phyloP scores from a whole-genome alignment of 2,113 vertebrate genomes.

The Solenodon paradoxus region DNA sequence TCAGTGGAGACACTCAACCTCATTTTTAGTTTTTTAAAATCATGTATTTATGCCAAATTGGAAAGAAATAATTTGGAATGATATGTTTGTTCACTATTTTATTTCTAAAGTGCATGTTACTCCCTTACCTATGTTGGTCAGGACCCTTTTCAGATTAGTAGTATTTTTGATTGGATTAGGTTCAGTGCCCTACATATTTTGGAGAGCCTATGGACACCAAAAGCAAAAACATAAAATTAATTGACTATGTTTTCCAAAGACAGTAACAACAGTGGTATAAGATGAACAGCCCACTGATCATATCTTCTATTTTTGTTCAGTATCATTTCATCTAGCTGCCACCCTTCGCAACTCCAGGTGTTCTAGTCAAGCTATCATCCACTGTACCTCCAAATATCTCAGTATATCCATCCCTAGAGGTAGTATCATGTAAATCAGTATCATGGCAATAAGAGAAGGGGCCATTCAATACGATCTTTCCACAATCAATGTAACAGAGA shows the following conservation, averaged over 20 bases:
- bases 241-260: background rate
- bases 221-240: background rate
- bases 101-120: background rate
- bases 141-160: background rate
- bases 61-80: background rate
- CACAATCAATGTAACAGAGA: background rate
- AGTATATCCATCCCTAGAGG: background rate
- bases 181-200: background rate
- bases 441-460: background rate
- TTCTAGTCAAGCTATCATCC: background rate
- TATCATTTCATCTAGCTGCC: background rate
- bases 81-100: background rate
- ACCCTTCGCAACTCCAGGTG: background rate
- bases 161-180: background rate
- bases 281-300: background rate
- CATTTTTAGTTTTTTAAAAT: background rate
- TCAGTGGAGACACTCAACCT: background rate
- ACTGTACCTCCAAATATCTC: background rate
- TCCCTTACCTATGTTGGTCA: background rate
- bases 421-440: background rate
- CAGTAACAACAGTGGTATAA: background rate
- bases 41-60: background rate
- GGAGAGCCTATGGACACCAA: background rate
- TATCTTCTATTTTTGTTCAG: background rate
- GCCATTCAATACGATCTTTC: background rate